Base-by-base conservation (phyloP, 2,888 invertebrate species). In the Eumerus sabulonum region DNA sequence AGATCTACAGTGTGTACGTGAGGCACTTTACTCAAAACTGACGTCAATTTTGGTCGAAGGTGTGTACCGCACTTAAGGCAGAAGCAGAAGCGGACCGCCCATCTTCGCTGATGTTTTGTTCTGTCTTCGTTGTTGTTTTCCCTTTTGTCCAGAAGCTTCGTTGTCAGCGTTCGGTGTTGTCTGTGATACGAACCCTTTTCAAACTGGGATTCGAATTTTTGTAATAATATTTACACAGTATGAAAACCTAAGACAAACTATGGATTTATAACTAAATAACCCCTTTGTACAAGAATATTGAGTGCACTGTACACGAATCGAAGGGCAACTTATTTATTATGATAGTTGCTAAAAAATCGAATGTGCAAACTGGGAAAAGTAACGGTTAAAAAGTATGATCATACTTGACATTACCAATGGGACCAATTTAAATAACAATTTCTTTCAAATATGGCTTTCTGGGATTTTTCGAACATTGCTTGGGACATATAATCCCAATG, bases 401-500 rank as follows among this genome's bases (percentile, higher is more conserved):
- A 57, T 44, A 27, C 44, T 35, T 27, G n/a, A 5, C 27, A 45
- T 27, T 42, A 14, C 14, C 17, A 16, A 9, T 13, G 44, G 7
- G 27, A 35, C 57, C 57, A 57, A 45, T 35, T 57, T 35, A 16
- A 35, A 57, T 57, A 42, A 13, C 44, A 56, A 27, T 56, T 56
- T n/a, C n/a, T n/a, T n/a, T n/a, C n/a, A 17, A 9, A 16, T 44
- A 56, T 56, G 56, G 9, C 9, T 44, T 19, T 44, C 18, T 42
- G 56, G 42, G 27, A 56, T 7, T 18, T 27, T 42, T 56, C 19
- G 56, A 57, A 57, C 57, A 16, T 57, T 45, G 57, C 35, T 57
- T 57, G 35, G 57, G 45, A 57, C 57, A 57, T 45, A 57, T 36
- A 45, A 35, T 45, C 35, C 45, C 57, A 57, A 57, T 57, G 45